Conservation (phyloP, 2,797 vertebrate species). For the Lithobates sylvaticus region DNA sequence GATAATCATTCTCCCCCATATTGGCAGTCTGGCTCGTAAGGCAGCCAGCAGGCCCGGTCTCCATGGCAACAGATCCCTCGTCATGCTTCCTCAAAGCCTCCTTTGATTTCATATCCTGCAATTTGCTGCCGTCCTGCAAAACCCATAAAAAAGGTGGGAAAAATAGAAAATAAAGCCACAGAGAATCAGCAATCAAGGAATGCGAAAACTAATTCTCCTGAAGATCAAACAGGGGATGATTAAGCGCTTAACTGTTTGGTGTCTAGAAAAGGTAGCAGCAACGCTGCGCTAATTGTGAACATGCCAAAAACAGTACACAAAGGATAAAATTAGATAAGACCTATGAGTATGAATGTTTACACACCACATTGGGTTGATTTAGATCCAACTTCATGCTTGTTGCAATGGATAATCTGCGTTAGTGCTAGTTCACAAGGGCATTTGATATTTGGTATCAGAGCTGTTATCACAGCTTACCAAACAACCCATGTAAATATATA, state of each 20-base stretch:
- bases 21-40: conserved; percentile 71
- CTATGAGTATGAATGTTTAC: too few relatives aligned
- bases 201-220: conserved; percentile 42
- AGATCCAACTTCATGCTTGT: too few relatives aligned
- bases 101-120: conserved; percentile 74
- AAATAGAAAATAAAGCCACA: conserved; percentile 64
- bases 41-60: conserved; percentile 71
- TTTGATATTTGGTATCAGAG: too few relatives aligned
- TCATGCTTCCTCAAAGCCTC: conserved; percentile 75
- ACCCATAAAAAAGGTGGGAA: conserved; percentile 29
- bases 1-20: conserved; percentile 68
- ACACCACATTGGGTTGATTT: too few relatives aligned
- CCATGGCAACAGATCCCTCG: conserved; percentile 75
- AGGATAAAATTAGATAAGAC: neutral
- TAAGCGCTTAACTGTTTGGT: neutral
- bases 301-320: neutral
- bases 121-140: conserved; percentile 71
- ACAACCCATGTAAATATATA: too few relatives aligned
- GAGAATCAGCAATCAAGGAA: conserved; percentile 69
- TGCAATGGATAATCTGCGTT: too few relatives aligned
- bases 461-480: too few relatives aligned
- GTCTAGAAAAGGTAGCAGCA: neutral
- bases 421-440: too few relatives aligned
- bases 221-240: neutral
- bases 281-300: neutral